Base-by-base conservation (phyloP, 2,113 vertebrate species). In the Chloropsis hardwickii region DNA sequence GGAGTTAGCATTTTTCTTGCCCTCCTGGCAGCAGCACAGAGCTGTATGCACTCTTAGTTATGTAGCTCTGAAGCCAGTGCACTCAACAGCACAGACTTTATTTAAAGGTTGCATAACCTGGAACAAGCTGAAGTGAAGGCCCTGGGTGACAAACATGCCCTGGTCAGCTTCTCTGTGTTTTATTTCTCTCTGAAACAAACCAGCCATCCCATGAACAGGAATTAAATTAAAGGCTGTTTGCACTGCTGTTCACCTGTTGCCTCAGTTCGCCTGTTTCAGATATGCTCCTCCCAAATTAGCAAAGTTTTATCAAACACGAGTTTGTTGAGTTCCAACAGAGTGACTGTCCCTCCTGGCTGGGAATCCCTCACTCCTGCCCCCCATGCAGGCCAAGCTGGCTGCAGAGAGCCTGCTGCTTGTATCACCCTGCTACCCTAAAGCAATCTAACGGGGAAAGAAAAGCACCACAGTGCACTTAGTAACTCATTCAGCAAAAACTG, bases 331-430 rank as follows among this genome's bases (percentile, higher is more conserved):
- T 86, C 11, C 0, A 0, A 8, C 29, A 29, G 15, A 45, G 29
- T 10, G 37, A 35, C 33, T 74, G 21, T 12, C 12, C 3, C 16
- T 47, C 39, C 28, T 50, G n/a, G 7, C 23, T 58, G 47, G 25
- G 25, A 81, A 48, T 61, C 17, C 5, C 28, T 6, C 31, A 25
- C 10, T 37, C 33, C 31, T 80, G 39, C 4, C 4, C 9, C 3
- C 6, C 0, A 0, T 2, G 7, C 4, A 14, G 74, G 20, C n/a
- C 61, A 40, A 69, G 21, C 4, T 51, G 37, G 2, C 25, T 50
- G 44, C 12, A 16, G 15, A 33, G 24, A 87, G 42, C 28, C 23
- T 35, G 39, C 12, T 60, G 33, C 12, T 79, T 6, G 0, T 18
- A 15, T n/a, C 3, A 8, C 10, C 8, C 40, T 79, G 29, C 31